These are phyloP conservation scores for Cheirogaleus medius DNA, from an alignment of 2,113 vertebrate genomes.

Conservation along the genomic window DNA sequence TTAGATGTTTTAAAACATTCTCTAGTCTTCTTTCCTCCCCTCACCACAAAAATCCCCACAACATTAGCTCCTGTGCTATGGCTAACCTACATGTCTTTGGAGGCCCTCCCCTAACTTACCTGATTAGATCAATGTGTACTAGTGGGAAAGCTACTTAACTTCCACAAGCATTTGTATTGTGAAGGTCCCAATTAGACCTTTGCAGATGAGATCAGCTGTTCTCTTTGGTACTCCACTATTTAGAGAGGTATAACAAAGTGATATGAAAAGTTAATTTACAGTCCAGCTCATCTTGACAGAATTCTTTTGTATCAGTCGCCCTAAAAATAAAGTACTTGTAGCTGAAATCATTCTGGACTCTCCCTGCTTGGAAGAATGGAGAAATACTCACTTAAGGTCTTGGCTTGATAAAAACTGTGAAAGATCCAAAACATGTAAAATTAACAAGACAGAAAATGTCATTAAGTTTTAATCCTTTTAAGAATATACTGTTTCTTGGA, in stretches of 20 bases:
- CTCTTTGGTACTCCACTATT: background rate
- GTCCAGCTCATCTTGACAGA: background rate
- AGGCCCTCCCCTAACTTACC: background rate
- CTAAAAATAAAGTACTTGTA: background rate
- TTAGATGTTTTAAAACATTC: background rate
- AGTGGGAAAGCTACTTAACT: background rate
- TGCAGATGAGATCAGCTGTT: background rate
- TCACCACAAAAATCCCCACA: background rate
- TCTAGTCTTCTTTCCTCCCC: rapidly evolving
- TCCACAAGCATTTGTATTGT: background rate
- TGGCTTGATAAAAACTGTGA: background rate
- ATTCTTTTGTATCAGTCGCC: background rate
- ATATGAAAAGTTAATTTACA: background rate
- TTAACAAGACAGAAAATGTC: constrained; percentile 5
- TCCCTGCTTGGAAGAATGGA: background rate
- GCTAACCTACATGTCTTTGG: background rate
- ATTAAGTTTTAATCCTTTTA: constrained; percentile 31
- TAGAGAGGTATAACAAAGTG: background rate
- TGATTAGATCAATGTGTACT: background rate
- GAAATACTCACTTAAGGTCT: background rate
- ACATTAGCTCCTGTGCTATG: background rate
- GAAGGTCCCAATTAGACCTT: background rate
- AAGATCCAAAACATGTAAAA: constrained; percentile 19
- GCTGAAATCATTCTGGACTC: background rate
- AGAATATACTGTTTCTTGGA: background rate